Conservation (phyloP, 2,797 vertebrate species). For the Bucorvus abyssinicus region DNA sequence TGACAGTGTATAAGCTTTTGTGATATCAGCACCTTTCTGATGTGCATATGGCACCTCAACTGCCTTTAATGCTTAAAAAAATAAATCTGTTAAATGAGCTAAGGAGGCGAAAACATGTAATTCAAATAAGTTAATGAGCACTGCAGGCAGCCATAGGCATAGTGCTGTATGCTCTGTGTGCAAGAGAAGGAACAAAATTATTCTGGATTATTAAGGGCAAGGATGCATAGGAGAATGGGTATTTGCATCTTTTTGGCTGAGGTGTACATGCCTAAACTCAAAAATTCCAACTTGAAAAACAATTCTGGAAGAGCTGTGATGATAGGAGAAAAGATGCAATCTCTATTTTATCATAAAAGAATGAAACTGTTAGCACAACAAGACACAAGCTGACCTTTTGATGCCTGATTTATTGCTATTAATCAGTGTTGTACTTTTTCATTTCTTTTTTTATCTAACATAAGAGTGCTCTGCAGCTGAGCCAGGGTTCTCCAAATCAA, state of each 20-base stretch:
- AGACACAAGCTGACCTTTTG: conserved; percentile 17
- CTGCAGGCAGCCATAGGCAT: neutral
- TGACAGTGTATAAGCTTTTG: neutral
- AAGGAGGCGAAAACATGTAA: neutral
- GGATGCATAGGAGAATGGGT: neutral
- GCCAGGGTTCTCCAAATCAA: neutral
- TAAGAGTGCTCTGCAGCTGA: neutral
- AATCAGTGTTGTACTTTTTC: neutral
- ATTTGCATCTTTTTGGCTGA: neutral
- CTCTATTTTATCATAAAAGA: neutral
- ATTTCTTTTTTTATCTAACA: neutral
- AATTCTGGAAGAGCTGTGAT: neutral
- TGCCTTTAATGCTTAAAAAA: neutral
- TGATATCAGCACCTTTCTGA: neutral
- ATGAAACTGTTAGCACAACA: neutral
- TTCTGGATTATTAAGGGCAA: neutral
- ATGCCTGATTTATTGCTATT: neutral
- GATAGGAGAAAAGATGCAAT: neutral
- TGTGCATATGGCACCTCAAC: neutral
- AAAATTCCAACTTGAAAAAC: neutral
- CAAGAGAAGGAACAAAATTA: neutral
- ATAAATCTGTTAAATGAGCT: neutral
- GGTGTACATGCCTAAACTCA: neutral
- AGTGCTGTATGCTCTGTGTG: neutral
- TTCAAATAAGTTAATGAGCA: neutral